Evolutionary conservation across 2,888 invertebrate genomes (phyloP), one percentile per base, ranked within the genome.

Genomic region (Brenthis ino): DNA sequence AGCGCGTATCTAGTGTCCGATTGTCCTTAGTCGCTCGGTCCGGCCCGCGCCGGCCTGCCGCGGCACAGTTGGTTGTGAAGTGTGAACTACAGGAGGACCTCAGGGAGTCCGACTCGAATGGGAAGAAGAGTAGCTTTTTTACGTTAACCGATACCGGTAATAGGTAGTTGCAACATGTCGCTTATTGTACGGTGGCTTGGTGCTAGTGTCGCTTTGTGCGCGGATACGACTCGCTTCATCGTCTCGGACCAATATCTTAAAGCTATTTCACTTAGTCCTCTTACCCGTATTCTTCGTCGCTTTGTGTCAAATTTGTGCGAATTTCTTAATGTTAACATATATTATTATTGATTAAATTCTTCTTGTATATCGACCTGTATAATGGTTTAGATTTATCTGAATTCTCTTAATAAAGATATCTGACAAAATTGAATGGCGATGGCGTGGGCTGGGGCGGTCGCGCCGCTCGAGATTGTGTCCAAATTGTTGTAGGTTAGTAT

Each of bases 271-370:
- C 61, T 85, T 89, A 86, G 80, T 88, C 87, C 87, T 87, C 82
- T 86, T 85, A 85, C 84, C 83, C 82, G 78, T 88, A 88, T 85
- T 88, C 85, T 86, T 86, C 85, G 87, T 91, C 91, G 93, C 93
- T 93, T 93, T 92, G 92, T 93, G 93, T 93, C 92, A 93, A 93
- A 91, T 90, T 89, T 91, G 89, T 90, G 93, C 92, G 88, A 91
- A 85, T 88, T 88, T 88, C 86, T 87, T 86, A 87, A 88, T 86
- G 86, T 91, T 87, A 91, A 89, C 87, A 79, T 88, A 86, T 88
- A 87, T 85, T 85, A 88, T 86, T 85, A 85, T 74, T 68, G 68
- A 72, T 67, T 76, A 75, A 75, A 89, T 85, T 85, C 85, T 43
- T 88, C 85, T 85, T 91, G 89, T 92, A 91, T 90, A 91, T 89